These are phyloP conservation scores for Drosophila kanapiae DNA, from an alignment of 1,140 invertebrate genomes.

Conservation along the genomic window DNA sequence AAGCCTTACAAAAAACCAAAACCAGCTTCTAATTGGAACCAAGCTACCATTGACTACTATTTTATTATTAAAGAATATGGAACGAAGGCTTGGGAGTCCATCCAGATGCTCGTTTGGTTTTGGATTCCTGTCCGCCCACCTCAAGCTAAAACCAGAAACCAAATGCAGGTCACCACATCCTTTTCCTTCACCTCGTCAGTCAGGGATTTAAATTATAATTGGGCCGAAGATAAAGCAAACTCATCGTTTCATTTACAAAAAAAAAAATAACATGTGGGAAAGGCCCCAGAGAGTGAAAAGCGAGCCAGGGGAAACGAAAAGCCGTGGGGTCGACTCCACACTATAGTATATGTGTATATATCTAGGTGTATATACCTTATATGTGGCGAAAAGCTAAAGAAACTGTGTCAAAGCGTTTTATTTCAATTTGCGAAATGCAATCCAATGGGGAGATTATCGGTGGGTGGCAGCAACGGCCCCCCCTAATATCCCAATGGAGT, in stretches of 20 bases:
- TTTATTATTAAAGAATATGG: conserved; percentile 6
- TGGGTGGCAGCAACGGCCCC: neutral
- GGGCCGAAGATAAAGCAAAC: conserved; percentile 32
- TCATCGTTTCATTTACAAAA: conserved; percentile 67
- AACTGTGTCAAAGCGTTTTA: conserved; percentile 61
- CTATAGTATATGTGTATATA: neutral
- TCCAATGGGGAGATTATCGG: conserved; percentile 14
- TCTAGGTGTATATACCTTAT: neutral
- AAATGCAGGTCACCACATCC: conserved; percentile 8
- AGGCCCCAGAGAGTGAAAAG: conserved; percentile 1
- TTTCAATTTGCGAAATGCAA: conserved; percentile 59
- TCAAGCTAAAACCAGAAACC: neutral
- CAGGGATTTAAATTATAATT: conserved; percentile 25
- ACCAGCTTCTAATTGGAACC: neutral
- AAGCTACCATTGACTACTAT: neutral
- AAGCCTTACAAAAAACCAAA: too few species aligned
- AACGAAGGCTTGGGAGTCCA: conserved; percentile 9
- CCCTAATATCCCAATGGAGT: conserved; percentile 14
- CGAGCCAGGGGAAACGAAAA: conserved; percentile 30
- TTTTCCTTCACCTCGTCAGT: neutral
- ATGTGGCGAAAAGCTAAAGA: conserved; percentile 1
- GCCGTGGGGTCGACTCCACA: conserved; percentile 6
- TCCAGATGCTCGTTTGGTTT: conserved; percentile 11
- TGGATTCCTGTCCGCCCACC: neutral
- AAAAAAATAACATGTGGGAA: conserved; percentile 42